phyloP scores from a whole-genome alignment of 2,888 invertebrate species.

The Drosophila colorata region DNA sequence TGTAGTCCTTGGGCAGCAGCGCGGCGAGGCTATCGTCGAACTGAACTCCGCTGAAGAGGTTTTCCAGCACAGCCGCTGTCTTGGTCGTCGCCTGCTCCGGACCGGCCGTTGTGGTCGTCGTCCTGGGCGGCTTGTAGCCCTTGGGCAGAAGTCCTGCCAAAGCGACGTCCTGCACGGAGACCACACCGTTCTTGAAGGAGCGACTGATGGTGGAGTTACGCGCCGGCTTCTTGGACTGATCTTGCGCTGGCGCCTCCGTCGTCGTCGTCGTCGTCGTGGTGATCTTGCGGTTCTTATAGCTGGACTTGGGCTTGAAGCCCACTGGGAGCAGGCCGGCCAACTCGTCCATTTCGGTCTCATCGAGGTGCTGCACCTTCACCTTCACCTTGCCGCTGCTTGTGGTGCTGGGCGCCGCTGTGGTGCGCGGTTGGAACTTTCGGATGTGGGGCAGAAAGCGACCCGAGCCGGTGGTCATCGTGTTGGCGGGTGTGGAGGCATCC shows the following conservation, averaged over 20 bases:
- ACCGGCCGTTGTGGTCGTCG: slow-evolving; percentile 33
- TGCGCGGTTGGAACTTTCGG: slow-evolving; percentile 88
- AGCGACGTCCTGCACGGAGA: slow-evolving; percentile 87
- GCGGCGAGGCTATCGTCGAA: slow-evolving; percentile 83
- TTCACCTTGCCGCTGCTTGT: slow-evolving; percentile 85
- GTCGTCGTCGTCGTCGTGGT: slow-evolving; percentile 83
- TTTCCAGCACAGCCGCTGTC: slow-evolving; percentile 64
- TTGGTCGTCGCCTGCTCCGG: slow-evolving; percentile 35
- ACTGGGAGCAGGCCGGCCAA: slow-evolving; percentile 88
- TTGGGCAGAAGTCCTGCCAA: slow-evolving; percentile 86
- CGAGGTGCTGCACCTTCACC: slow-evolving; percentile 83
- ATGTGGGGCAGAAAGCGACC: slow-evolving; percentile 87
- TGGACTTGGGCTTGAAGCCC: slow-evolving; percentile 86
- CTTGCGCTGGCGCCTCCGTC: slow-evolving; percentile 46
- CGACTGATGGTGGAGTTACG: slow-evolving; percentile 85
- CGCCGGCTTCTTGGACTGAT: slow-evolving; percentile 67
- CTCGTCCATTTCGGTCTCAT: slow-evolving; percentile 87
- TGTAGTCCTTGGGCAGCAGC: slow-evolving; percentile 87
- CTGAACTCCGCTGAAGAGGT: slow-evolving; percentile 80
- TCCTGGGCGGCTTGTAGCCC: slow-evolving; percentile 87
- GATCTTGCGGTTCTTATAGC: slow-evolving; percentile 82
- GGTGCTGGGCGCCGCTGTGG: slow-evolving; percentile 81
- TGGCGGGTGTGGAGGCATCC: slow-evolving; percentile 82
- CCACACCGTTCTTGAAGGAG: slow-evolving; percentile 87
- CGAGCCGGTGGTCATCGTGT: slow-evolving; percentile 80